Base-by-base conservation (phyloP, 2,797 vertebrate species). In the Picus viridis region DNA sequence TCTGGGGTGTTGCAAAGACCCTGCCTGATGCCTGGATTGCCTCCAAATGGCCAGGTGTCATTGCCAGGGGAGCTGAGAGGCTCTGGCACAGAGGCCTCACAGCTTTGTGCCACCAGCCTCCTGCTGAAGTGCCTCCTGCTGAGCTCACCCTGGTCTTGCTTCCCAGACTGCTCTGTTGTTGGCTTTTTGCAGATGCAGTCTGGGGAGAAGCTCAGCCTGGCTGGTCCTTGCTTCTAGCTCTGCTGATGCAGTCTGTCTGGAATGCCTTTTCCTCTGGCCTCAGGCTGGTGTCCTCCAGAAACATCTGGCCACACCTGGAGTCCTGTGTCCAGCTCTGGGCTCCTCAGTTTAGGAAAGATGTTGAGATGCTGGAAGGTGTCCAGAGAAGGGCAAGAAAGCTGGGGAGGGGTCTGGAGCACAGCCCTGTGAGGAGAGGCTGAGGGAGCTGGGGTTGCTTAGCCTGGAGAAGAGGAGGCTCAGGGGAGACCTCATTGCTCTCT, bases 1-100 rank as follows among this genome's bases (percentile, higher is more conserved):
- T 85, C 36, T 0, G 0, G 54, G 74, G 81, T 43, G 24, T 34
- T 54, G 30, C 3, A 3, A 65, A 69, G 92, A 73, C 45, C 85
- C 82, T 80, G 4, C 16, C 90, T 26, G 61, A 32, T 59, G 39
- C 73, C 83, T 93, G 93, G 88, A 83, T 88, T 59, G 43, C 58
- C 47, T 92, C 83, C 90, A 90, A 64, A 62, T 10, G 19, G n/a
- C 62, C 94, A 94, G 74, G 91, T 93, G 81, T 88, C 19, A 13
- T 56, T 82, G 90, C 72, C 84, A 94, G 59, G 74, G 68, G 41
- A 83, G 84, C 57, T 79, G 73, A 76, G 63, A 86, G 88, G 77
- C 75, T 83, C 56, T 93, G 88, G 90, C 80, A 51, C 6, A 16
- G 79, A 72, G 63, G 58, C 77, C 65, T 69, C 4, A 7, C 49